These are phyloP conservation scores for Podarcis muralis DNA, from an alignment of 2,113 vertebrate species.

Conservation along the genomic window DNA sequence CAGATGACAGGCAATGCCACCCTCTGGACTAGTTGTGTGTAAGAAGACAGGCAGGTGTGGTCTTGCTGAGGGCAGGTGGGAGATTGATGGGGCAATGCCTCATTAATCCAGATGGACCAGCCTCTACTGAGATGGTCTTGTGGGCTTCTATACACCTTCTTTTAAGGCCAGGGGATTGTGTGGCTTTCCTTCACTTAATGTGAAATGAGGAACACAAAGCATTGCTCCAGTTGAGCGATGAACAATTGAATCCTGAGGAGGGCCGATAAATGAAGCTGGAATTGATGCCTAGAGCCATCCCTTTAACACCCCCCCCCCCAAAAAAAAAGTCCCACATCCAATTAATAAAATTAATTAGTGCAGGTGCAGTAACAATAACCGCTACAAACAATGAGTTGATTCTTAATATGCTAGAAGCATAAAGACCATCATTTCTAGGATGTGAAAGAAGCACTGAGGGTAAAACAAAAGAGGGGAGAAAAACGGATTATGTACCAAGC, in stretches of 20 bases:
- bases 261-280: not conserved
- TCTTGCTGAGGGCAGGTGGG: too few relatives aligned
- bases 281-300: not conserved
- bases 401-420: constrained; percentile 25
- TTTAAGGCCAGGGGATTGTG: too few relatives aligned
- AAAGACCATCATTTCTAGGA: constrained; percentile 12
- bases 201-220: not conserved
- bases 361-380: constrained; percentile 21
- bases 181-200: too few relatives aligned
- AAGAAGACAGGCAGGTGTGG: too few relatives aligned
- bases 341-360: constrained; percentile 34
- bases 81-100: not conserved
- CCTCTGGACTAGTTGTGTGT: too few relatives aligned
- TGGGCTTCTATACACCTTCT: too few relatives aligned
- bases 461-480: constrained; percentile 25
- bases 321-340: not conserved
- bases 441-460: constrained; percentile 31
- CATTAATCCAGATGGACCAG: not conserved
- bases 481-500: constrained; percentile 28
- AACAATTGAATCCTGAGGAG: not conserved
- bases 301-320: not conserved
- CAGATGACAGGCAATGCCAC: too few relatives aligned
- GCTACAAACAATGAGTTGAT: constrained; percentile 5
- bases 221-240: not conserved
- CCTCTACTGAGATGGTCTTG: not conserved